These are phyloP conservation scores for Adineta ricciae DNA, from an alignment of 2,888 invertebrate species.

Conservation along the genomic window DNA sequence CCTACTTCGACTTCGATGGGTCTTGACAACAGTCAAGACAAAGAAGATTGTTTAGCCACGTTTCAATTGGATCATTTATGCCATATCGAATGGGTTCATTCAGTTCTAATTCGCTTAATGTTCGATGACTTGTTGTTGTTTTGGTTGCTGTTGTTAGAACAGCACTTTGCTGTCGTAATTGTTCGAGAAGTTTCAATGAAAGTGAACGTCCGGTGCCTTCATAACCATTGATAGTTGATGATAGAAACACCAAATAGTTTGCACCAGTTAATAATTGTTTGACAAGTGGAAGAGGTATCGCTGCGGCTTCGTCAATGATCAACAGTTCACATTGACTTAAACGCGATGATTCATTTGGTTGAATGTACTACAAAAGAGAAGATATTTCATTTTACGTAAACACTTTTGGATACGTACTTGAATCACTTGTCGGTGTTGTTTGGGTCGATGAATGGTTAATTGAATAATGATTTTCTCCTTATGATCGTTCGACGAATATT, in stretches of 20 bases:
- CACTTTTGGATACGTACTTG: constrained; percentile 56
- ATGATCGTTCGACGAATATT: constrained; percentile 76
- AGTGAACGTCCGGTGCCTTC: constrained; percentile 94
- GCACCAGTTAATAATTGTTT: constrained; percentile 63
- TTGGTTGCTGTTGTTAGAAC: constrained; percentile 40
- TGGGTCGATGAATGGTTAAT: constrained; percentile 69
- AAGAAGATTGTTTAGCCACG: constrained; percentile 77
- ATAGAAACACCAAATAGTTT: constrained; percentile 74
- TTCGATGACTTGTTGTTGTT: constrained; percentile 40
- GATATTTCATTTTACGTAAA: constrained; percentile 44
- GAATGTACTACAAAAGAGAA: constrained; percentile 62
- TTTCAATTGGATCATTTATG: constrained; percentile 68
- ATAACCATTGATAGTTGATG: constrained; percentile 94
- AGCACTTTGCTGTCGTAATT: constrained; percentile 62
- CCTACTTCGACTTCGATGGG: neutral
- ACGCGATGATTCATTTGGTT: constrained; percentile 76
- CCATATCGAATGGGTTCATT: constrained; percentile 90
- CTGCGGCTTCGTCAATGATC: constrained; percentile 95
- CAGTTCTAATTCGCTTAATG: constrained; percentile 58
- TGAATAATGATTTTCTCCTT: constrained; percentile 72
- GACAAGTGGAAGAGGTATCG: constrained; percentile 85
- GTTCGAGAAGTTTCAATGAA: constrained; percentile 81
- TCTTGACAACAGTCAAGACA: constrained; percentile 54
- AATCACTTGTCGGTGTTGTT: constrained; percentile 78
- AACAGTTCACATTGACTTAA: constrained; percentile 84